Base-by-base conservation (phyloP, 2,113 vertebrate species). In the Cavia aperea region DNA sequence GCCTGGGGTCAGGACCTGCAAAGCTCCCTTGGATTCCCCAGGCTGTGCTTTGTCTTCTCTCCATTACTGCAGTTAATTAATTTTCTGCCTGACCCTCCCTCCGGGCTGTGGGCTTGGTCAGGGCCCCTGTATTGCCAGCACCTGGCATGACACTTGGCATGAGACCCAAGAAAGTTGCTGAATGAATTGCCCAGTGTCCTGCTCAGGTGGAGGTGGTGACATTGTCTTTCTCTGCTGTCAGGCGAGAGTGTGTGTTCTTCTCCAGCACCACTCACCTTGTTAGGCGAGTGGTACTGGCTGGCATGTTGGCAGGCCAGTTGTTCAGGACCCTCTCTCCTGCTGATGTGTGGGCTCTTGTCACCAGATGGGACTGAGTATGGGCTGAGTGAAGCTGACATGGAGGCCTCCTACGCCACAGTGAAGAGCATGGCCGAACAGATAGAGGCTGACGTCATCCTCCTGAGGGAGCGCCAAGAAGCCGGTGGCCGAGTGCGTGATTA, bases 291-390 rank as follows among this genome's bases (percentile, higher is more conserved):
- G 54, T 73, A 39, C 7, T n/a, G 77, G 24, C 86, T 62, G 72
- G 68, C 90, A 39, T 60, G 15, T 46, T 56, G 65, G 88, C 75
- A 36, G 51, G 26, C 91, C 33, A 68, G 31, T 78, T 83, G 70
- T 68, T 85, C 73, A 68, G 85, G 49, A 86, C 58, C 23, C 60
- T 43, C 66, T 81, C 81, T 92, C 86, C 66, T 49, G 39, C 86
- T 96, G 89, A 96, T 56, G 10, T 60, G 65, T 86, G 91, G 91
- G 43, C 89, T 93, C 93, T 96, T 66, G 72, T 95, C 92, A 5
- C 81, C 91, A 99, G 99, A 99, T 90, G 99, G 99, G 31, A 98
- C 98, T 24, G 99, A 99, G 91, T 99, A 99, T 0, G 99, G 99
- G 85, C 98, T 99, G 94, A 98, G 98, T 1, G 98, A 99, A 94